These are phyloP conservation scores for Gallinago nigripennis DNA, from an alignment of 2,797 vertebrate species.

Conservation along the genomic window DNA sequence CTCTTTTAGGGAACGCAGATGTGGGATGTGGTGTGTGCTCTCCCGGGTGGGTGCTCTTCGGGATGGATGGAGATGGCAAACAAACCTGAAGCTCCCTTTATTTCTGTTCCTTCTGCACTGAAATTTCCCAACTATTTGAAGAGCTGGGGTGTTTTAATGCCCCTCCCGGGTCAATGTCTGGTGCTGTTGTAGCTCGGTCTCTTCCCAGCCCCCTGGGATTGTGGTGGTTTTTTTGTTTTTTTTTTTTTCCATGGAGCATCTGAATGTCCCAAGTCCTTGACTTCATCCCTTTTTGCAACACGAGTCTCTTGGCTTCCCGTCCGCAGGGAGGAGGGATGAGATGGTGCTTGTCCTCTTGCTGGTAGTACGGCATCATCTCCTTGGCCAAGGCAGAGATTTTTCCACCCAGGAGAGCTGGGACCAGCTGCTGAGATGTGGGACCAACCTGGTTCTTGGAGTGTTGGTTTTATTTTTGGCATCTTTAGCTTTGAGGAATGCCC, in stretches of 20 bases:
- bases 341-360: rapidly evolving
- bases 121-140: rapidly evolving
- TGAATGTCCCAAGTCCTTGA: neutral
- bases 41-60: neutral
- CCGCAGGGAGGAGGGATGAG: neutral
- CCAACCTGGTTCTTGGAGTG: rapidly evolving
- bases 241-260: neutral
- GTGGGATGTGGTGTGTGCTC: neutral
- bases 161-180: neutral
- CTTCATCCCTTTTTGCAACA: neutral
- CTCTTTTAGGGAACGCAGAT: rapidly evolving
- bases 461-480: neutral
- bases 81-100: rapidly evolving
- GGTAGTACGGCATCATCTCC: rapidly evolving
- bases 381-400: neutral
- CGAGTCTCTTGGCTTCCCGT: neutral
- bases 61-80: neutral
- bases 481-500: neutral
- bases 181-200: neutral
- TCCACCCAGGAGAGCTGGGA: neutral
- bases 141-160: rapidly evolving
- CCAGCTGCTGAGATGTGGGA: rapidly evolving
- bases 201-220: neutral
- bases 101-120: rapidly evolving
- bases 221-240: neutral